These are phyloP conservation scores for Melanargia galathea DNA, from an alignment of 2,888 invertebrate genomes.

Conservation along the genomic window DNA sequence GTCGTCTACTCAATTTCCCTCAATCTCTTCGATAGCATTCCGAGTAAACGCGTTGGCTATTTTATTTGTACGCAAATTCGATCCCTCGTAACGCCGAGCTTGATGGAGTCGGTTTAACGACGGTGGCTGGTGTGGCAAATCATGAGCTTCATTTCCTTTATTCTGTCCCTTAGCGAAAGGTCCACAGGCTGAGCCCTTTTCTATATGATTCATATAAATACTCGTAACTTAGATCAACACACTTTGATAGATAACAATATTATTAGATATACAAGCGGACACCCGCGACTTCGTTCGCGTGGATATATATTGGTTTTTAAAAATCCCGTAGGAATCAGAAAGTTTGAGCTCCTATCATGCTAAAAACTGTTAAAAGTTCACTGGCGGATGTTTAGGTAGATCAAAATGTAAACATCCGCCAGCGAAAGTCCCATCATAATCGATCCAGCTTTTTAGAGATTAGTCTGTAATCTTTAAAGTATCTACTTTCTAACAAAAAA, in stretches of 20 bases:
- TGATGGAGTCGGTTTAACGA: constrained; percentile 45
- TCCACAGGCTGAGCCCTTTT: constrained; percentile 16
- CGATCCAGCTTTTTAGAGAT: too few relatives aligned
- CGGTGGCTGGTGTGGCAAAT: constrained; percentile 40
- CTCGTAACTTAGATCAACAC: neutral
- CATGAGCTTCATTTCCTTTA: constrained; percentile 44
- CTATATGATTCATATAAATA: constrained; percentile 20
- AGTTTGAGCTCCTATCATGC: too few relatives aligned
- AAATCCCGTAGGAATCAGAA: too few relatives aligned
- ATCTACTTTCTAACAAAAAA: too few relatives aligned
- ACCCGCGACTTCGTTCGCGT: too few relatives aligned
- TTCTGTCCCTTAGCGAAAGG: constrained; percentile 21
- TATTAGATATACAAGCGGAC: too few relatives aligned
- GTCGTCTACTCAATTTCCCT: constrained; percentile 24
- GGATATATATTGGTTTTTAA: too few relatives aligned
- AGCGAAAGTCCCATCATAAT: too few relatives aligned
- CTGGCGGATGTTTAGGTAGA: too few relatives aligned
- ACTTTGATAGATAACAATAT: neutral
- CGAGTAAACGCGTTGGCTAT: constrained; percentile 32
- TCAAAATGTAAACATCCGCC: too few relatives aligned
- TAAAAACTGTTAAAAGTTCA: too few relatives aligned
- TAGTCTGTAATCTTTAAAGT: too few relatives aligned
- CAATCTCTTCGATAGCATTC: constrained; percentile 21
- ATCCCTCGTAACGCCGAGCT: constrained; percentile 42
- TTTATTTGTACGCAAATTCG: constrained; percentile 48